Conservation (phyloP, 2,797 vertebrate species). For the Pygocentrus nattereri region DNA sequence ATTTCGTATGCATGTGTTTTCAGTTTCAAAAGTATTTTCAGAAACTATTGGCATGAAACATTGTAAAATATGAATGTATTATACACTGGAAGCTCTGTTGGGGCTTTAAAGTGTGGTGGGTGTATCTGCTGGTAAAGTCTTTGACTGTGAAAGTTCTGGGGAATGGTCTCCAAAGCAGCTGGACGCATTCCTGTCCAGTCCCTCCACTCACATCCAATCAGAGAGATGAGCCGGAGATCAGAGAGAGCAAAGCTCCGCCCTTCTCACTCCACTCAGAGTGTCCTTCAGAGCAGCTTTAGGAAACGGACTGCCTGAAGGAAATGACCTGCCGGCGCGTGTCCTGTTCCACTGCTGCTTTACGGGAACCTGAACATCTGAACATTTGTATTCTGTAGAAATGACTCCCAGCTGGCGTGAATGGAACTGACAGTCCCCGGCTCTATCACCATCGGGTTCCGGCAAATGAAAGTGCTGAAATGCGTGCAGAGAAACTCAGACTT, state of each 20-base stretch:
- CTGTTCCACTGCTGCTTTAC: neutral
- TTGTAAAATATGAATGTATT: no score
- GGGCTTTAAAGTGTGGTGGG: no score
- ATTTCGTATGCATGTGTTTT: no score
- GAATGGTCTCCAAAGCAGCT: neutral
- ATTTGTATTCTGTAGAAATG: slow-evolving; percentile 1
- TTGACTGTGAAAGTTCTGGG: neutral
- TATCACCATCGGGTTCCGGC: no score
- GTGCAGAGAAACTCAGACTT: no score
- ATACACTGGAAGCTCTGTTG: no score
- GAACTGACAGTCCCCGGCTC: neutral
- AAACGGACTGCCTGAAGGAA: neutral
- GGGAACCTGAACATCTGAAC: neutral
- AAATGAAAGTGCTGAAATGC: neutral
- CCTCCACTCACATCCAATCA: neutral
- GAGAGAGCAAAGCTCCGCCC: neutral
- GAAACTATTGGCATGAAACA: no score
- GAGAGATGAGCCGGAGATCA: neutral
- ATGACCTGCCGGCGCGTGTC: neutral
- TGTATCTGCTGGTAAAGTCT: neutral
- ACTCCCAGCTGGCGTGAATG: neutral
- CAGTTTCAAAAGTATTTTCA: no score
- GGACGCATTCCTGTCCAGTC: neutral
- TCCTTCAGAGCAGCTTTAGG: neutral
- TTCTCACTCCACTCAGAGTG: neutral